Percentiles rank a stretch among this genome's conserved stretches.
phyloP scores from a whole-genome alignment of 2,888 invertebrate genomes.

The Clistopyga incitator region DNA sequence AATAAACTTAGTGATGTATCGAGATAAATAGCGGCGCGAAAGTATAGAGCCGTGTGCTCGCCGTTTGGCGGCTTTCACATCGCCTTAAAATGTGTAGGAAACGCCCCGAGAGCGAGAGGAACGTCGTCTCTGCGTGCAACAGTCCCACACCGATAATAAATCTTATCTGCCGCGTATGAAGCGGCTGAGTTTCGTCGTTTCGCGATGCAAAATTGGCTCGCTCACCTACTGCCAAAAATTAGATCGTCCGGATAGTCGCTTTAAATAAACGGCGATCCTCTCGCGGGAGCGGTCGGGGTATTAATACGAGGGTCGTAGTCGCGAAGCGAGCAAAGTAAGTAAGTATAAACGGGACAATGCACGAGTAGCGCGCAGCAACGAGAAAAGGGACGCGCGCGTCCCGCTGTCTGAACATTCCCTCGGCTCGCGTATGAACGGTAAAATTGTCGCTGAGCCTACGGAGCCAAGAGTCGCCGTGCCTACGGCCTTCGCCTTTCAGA shows the following conservation, averaged over 20 bases:
- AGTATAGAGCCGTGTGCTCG: not conserved
- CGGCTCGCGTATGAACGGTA: slow-evolving; percentile 3
- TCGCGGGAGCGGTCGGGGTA: slow-evolving; percentile 38
- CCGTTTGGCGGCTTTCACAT: slow-evolving; percentile 25
- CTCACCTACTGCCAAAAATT: slow-evolving; percentile 63
- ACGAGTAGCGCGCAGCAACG: not conserved
- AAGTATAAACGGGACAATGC: slow-evolving; percentile 21
- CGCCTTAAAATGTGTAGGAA: slow-evolving; percentile 26
- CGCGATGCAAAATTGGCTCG: slow-evolving; percentile 53
- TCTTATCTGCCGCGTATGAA: slow-evolving; percentile 9
- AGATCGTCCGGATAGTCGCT: slow-evolving; percentile 65
- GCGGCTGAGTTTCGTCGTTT: not conserved
- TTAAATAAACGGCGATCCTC: slow-evolving; percentile 66
- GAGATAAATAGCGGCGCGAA: slow-evolving; percentile 16
- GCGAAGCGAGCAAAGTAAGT: not conserved
- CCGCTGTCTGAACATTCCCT: slow-evolving; percentile 25
- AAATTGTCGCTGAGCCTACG: not conserved
- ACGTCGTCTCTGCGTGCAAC: not conserved
- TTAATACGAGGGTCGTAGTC: slow-evolving; percentile 52
- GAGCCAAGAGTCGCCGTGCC: not conserved
- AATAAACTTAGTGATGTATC: not conserved
- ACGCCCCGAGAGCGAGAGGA: not conserved
- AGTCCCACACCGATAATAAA: slow-evolving; percentile 9
- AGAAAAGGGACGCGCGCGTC: slow-evolving; percentile 31
- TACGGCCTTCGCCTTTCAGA: not conserved